Base-by-base conservation (phyloP, 1,140 invertebrate genomes). In the Anastatus disparis region DNA sequence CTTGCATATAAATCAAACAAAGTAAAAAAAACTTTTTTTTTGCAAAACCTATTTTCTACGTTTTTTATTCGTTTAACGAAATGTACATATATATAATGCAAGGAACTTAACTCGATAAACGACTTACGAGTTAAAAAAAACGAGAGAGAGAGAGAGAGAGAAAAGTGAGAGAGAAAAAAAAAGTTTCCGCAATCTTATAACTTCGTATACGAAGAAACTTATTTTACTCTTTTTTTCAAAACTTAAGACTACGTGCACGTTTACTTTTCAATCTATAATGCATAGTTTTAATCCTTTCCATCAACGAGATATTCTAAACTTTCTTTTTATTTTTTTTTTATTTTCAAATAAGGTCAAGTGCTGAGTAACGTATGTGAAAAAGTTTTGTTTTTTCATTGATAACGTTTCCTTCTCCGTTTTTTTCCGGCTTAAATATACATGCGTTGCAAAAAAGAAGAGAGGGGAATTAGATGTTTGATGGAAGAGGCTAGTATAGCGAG, bases 91-190 rank as follows among this genome's bases (percentile, higher is more conserved):
- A 26, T 44, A 55, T 48, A 50, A 67, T 48, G 7, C 24, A 12
- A 15, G 46, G 24, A 70, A 70, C 38, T 55, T 70, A 70, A 62
- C 58, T 70, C 48, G 27, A 55, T 55, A 62, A 70, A 70, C 15
- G 67, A 55, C 58, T 61, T 56, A 46, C 17, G 38, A 24, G 22
- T 55, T 29, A 24, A 17, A 13, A 61, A 61, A 20, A 52, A 22
- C 13, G 6, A 22, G 17, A 31, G 31, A 44, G n/a, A 3, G 7
- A 62, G 22, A 62, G 46, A 40, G 0, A 31, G 2, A 29, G 10
- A 6, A 35, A 10, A 10, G 31, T n/a, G 31, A 3, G 42, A 15
- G 42, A 13, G 42, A 44, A 24, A 29, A 24, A 44, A 35, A 69
- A 61, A 50, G 44, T 61, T 61, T 56, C 3, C n/a, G 20, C 44